Conservation (phyloP, 2,113 vertebrate species). For the Channa maculata region DNA sequence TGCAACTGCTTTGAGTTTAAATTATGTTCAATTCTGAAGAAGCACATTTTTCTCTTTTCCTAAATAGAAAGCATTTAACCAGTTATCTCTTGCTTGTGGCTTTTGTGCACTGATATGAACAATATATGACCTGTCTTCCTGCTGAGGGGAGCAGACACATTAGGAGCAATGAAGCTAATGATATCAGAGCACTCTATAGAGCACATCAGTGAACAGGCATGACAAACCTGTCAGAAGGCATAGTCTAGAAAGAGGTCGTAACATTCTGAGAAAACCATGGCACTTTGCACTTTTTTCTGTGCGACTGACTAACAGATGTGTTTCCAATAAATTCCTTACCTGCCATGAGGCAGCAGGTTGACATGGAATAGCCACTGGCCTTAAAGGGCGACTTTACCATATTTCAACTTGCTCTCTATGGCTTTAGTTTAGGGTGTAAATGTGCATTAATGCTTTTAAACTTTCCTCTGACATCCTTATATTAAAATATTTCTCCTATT, state of each 20-base stretch:
- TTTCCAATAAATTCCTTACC: conserved; percentile 92
- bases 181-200: conserved; percentile 97
- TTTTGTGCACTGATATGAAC: conserved; percentile 77
- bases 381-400: conserved; percentile 78
- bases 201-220: conserved; percentile 91
- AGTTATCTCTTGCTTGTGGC: conserved; percentile 65
- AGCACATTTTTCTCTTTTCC: conserved; percentile 22
- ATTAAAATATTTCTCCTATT: too few relatives aligned
- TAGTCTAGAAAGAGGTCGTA: conserved; percentile 95
- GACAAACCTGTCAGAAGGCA: conserved; percentile 95
- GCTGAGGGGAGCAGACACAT: conserved; percentile 91
- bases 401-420: too few relatives aligned
- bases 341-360: conserved; percentile 87
- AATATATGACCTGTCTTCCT: conserved; percentile 90
- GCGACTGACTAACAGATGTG: conserved; percentile 95
- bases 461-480: too few relatives aligned
- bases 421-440: too few relatives aligned
- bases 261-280: conserved; percentile 93
- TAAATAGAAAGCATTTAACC: conserved; percentile 46
- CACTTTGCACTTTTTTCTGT: conserved; percentile 88
- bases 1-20: conserved; percentile 1
- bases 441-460: too few relatives aligned
- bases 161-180: conserved; percentile 98
- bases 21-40: conserved; percentile 26
- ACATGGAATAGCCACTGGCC: conserved; percentile 84